phyloP scores from a whole-genome alignment of 2,113 vertebrate genomes.

The Anseranas semipalmata region DNA sequence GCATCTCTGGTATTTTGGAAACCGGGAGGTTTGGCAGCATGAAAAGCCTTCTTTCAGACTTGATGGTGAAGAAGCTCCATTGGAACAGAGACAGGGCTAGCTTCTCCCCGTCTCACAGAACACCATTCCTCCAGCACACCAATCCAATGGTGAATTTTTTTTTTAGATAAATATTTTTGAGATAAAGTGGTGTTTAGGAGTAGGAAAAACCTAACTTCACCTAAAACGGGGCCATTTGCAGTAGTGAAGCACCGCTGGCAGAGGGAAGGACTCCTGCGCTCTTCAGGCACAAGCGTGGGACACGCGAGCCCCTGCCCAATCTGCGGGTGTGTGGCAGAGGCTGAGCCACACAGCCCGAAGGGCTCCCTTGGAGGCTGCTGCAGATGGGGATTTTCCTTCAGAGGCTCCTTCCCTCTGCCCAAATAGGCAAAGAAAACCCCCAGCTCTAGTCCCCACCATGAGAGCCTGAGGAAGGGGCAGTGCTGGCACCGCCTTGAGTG shows the following conservation, averaged over 20 bases:
- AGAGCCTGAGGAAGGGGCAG: not conserved
- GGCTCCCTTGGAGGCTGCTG: conserved; percentile 36
- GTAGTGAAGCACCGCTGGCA: not conserved
- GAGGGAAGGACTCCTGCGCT: not conserved
- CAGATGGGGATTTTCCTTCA: conserved; percentile 27
- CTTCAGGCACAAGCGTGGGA: not conserved
- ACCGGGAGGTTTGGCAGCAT: not conserved
- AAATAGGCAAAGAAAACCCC: not conserved
- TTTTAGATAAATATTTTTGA: not conserved
- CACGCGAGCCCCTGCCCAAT: not conserved
- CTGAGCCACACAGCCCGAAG: not conserved
- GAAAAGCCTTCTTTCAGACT: not conserved
- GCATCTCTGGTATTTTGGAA: not conserved
- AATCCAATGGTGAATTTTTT: not conserved
- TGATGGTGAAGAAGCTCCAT: not conserved
- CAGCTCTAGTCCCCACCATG: not conserved
- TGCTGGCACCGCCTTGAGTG: not conserved
- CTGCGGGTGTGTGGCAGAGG: not conserved
- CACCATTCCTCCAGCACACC: not conserved
- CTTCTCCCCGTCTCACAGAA: rapidly evolving
- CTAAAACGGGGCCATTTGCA: not conserved
- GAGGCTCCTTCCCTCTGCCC: not conserved
- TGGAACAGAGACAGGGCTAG: not conserved
- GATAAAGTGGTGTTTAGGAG: not conserved
- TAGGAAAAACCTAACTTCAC: not conserved